These are phyloP conservation scores for Ommatoiulus sabulosus DNA, from an alignment of 2,888 invertebrate genomes.

Conservation along the genomic window DNA sequence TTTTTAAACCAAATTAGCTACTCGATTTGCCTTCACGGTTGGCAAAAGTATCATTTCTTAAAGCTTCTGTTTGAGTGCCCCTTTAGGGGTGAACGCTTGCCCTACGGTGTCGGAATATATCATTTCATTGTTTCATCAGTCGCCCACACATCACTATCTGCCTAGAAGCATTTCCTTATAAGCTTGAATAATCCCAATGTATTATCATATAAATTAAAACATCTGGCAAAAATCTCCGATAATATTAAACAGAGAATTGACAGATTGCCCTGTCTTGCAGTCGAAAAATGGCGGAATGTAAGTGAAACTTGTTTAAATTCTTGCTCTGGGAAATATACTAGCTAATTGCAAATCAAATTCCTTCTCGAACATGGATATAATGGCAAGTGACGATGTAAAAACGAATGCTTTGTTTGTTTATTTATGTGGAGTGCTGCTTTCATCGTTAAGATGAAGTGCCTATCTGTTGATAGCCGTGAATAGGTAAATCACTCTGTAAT, in stretches of 20 bases:
- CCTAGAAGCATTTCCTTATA: too few species aligned
- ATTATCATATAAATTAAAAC: slow-evolving; percentile 1
- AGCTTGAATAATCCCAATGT: not conserved
- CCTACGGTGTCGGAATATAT: too few species aligned
- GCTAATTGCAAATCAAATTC: not conserved
- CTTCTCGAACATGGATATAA: not conserved
- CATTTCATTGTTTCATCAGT: too few species aligned
- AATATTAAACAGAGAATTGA: not conserved
- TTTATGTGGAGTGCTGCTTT: not conserved
- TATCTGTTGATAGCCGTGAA: not conserved
- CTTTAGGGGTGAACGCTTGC: too few species aligned
- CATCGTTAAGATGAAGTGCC: not conserved
- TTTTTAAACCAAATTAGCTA: too few species aligned
- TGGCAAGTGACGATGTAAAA: too few species aligned
- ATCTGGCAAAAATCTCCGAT: not conserved
- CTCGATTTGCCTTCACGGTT: too few species aligned
- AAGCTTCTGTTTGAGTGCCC: too few species aligned
- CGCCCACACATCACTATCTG: too few species aligned
- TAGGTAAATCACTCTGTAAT: not conserved
- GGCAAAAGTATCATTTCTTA: too few species aligned
- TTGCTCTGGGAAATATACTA: not conserved
- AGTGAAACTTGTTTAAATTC: not conserved
- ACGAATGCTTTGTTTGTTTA: not conserved
- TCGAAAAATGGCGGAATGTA: not conserved
- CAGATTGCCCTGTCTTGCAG: not conserved